These are phyloP conservation scores for Luperina testacea DNA, from an alignment of 2,888 invertebrate genomes.

Conservation along the genomic window DNA sequence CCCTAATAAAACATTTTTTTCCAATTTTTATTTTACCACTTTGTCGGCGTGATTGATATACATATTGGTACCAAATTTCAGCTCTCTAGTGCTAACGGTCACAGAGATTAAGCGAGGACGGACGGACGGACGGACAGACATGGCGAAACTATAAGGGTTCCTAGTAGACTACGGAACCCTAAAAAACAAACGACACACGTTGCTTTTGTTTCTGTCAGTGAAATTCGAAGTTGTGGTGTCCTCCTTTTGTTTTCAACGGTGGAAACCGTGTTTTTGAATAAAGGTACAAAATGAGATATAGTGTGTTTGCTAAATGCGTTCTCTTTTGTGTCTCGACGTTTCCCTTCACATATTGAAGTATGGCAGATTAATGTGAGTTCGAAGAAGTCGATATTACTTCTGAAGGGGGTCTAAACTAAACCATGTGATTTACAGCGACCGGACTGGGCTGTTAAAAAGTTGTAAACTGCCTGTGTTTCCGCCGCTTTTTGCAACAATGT, in stretches of 20 bases:
- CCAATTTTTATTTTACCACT: too few relatives aligned
- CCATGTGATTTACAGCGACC: slow-evolving; percentile 87
- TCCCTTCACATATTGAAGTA: slow-evolving; percentile 87
- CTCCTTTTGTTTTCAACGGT: slow-evolving; percentile 30
- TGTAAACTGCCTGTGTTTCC: slow-evolving; percentile 89
- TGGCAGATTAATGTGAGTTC: slow-evolving; percentile 89
- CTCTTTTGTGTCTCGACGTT: slow-evolving; percentile 82
- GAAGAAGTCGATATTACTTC: slow-evolving; percentile 89
- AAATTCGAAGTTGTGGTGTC: slow-evolving; percentile 59
- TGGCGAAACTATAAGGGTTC: too few relatives aligned
- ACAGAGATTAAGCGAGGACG: too few relatives aligned
- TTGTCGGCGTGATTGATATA: too few relatives aligned
- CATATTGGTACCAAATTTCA: too few relatives aligned
- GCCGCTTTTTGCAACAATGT: slow-evolving; percentile 86
- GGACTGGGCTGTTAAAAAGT: slow-evolving; percentile 87
- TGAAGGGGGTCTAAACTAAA: slow-evolving; percentile 87
- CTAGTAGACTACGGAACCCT: too few relatives aligned
- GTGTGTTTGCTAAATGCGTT: slow-evolving; percentile 78
- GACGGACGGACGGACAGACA: too few relatives aligned
- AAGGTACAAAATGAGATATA: slow-evolving; percentile 60
- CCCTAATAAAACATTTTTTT: too few relatives aligned
- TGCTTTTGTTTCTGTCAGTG: slow-evolving; percentile 59
- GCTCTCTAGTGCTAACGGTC: too few relatives aligned
- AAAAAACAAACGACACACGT: slow-evolving; percentile 53
- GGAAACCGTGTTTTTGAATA: slow-evolving; percentile 45